phyloP scores from a whole-genome alignment of 2,888 invertebrate genomes.

The Lomographa bimaculata region DNA sequence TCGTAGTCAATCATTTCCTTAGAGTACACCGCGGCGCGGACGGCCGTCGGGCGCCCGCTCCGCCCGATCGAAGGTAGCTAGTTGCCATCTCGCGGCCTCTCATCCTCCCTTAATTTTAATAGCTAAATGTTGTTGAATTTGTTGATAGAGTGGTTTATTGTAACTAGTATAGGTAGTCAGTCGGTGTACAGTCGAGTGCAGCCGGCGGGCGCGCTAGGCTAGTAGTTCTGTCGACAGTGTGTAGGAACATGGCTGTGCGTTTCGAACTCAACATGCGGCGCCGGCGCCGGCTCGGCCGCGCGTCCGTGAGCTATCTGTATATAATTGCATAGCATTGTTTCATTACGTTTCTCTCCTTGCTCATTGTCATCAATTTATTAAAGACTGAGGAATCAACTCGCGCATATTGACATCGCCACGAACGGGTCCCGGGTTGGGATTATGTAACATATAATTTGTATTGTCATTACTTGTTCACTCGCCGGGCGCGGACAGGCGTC shows the following conservation, averaged over 20 bases:
- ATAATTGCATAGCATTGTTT: conserved; percentile 79
- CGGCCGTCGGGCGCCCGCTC: conserved; percentile 1
- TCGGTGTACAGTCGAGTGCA: conserved; percentile 49
- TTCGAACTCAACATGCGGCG: conserved; percentile 64
- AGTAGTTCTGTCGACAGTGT: conserved; percentile 66
- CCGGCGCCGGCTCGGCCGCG: conserved; percentile 50
- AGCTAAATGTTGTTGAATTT: conserved; percentile 83
- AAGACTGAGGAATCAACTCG: conserved; percentile 83
- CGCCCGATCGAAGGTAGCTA: conserved; percentile 27
- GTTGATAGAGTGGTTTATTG: conserved; percentile 80
- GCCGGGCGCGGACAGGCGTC: conserved; percentile 28
- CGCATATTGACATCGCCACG: conserved; percentile 81
- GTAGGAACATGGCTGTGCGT: conserved; percentile 77
- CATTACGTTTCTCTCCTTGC: conserved; percentile 79
- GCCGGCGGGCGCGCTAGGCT: conserved; percentile 66
- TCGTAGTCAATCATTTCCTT: conserved; percentile 20
- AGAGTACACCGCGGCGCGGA: conserved; percentile 1
- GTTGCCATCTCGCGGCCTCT: conserved; percentile 41
- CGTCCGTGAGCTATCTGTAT: conserved; percentile 66
- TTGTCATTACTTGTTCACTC: conserved; percentile 53
- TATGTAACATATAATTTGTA: conserved; percentile 58
- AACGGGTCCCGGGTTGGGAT: conserved; percentile 68
- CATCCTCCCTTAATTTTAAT: conserved; percentile 75
- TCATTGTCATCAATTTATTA: conserved; percentile 83
- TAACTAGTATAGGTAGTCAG: conserved; percentile 64